A percentile compares a stretch with the other conserved stretches of the same genome.
Evolutionary conservation across 2,888 invertebrate species (phyloP).

Genomic region (Busseola fusca): DNA sequence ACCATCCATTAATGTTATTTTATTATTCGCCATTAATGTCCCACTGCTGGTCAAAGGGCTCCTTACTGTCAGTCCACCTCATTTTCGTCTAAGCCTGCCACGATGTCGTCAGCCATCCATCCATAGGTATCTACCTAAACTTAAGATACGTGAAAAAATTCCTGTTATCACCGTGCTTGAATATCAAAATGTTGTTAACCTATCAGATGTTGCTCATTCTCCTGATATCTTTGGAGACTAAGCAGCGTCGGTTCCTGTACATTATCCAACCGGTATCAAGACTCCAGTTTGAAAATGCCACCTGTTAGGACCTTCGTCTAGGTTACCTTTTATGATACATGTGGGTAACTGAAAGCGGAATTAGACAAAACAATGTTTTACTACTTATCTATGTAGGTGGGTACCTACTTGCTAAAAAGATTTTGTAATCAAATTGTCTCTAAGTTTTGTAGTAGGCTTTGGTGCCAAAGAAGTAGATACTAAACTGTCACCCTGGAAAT

Average conservation of each 20-base stretch:
- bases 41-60: background rate
- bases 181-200: background rate
- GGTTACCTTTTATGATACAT: background rate
- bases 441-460: background rate
- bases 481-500: background rate
- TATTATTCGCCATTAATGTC: background rate
- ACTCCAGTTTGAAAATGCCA: conserved; percentile 8
- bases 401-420: background rate
- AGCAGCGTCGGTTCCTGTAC: background rate
- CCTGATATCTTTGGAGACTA: conserved; percentile 10
- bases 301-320: background rate
- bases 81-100: too few relatives aligned
- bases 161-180: background rate
- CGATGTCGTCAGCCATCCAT: background rate
- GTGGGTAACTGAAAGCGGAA: background rate
- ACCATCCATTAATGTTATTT: background rate
- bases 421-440: background rate
- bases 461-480: too few relatives aligned
- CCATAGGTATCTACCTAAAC: background rate
- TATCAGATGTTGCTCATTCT: background rate
- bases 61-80: background rate
- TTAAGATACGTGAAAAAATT: background rate
- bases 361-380: background rate
- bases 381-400: background rate
- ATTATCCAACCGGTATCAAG: background rate